Percentiles rank a stretch among this genome's conserved stretches.
Evolutionary conservation across 2,113 vertebrate species (phyloP).

Genomic region (Takifugu flavidus): DNA sequence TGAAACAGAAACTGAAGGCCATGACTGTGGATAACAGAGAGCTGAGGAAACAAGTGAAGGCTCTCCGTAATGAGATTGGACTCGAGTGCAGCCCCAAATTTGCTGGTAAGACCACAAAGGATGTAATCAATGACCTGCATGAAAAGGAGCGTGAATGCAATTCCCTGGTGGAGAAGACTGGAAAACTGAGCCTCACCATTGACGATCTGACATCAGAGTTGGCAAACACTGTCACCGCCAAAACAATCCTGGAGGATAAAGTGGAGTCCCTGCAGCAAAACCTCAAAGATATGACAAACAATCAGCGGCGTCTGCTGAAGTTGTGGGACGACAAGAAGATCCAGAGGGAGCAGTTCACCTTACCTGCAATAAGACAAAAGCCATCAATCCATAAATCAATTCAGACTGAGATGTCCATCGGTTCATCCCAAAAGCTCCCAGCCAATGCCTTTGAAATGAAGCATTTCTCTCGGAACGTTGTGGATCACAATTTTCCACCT

Average conservation of each 20-base stretch:
- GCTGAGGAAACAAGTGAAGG: conserved; percentile 74
- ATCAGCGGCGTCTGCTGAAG: conserved; percentile 74
- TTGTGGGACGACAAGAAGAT: conserved; percentile 76
- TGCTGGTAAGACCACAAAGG: conserved; percentile 75
- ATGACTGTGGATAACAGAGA: conserved; percentile 73
- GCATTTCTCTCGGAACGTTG: conserved; percentile 40
- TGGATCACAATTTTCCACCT: conserved; percentile 58
- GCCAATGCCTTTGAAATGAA: conserved; percentile 65
- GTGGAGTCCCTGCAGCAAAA: conserved; percentile 74
- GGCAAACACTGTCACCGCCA: conserved; percentile 71
- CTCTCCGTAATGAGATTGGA: conserved; percentile 73
- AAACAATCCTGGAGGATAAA: conserved; percentile 74
- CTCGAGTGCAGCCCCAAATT: conserved; percentile 75
- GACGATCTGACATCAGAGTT: conserved; percentile 72
- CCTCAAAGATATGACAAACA: conserved; percentile 78
- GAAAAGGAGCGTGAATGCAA: conserved; percentile 73
- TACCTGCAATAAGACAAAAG: conserved; percentile 66
- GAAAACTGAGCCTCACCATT: conserved; percentile 69
- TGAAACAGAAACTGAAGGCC: conserved; percentile 76
- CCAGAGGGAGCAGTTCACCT: conserved; percentile 70
- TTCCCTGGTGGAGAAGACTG: conserved; percentile 68
- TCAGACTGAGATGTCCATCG: conserved; percentile 77
- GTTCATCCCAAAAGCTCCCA: conserved; percentile 67
- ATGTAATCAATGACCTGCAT: conserved; percentile 73
- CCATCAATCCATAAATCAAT: conserved; percentile 51